These are phyloP conservation scores for Hemiprocne comata DNA, from an alignment of 2,113 vertebrate genomes.

Conservation along the genomic window DNA sequence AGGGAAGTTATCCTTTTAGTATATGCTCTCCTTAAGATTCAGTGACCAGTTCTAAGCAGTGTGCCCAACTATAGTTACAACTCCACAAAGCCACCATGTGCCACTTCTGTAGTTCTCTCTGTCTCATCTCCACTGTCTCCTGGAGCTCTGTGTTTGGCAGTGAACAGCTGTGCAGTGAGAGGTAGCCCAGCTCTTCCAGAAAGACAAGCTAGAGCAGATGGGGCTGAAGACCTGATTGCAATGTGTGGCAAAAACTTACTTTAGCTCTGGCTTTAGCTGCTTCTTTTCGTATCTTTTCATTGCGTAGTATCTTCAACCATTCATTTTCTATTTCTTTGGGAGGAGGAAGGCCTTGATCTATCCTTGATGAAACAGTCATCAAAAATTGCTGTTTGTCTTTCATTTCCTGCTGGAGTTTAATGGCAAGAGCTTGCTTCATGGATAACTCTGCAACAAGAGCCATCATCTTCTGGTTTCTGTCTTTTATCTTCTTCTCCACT, in stretches of 20 bases:
- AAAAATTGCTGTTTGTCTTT: slow-evolving; percentile 83
- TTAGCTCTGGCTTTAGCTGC: slow-evolving; percentile 74
- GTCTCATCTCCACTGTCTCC: background rate
- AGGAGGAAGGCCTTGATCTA: slow-evolving; percentile 84
- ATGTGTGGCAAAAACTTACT: slow-evolving; percentile 60
- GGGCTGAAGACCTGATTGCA: background rate
- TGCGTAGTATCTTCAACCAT: slow-evolving; percentile 76
- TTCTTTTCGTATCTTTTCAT: slow-evolving; percentile 74
- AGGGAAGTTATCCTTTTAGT: background rate
- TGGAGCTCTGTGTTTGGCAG: background rate
- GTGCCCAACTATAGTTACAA: background rate
- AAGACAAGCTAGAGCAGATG: background rate
- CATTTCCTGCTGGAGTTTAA: slow-evolving; percentile 86
- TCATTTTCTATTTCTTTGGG: slow-evolving; percentile 80
- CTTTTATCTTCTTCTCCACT: slow-evolving; percentile 78
- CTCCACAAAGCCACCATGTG: background rate
- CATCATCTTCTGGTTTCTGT: slow-evolving; percentile 80
- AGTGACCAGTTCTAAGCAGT: rapidly evolving
- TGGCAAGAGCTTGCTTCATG: slow-evolving; percentile 82
- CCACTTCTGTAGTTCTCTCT: background rate
- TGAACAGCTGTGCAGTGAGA: background rate
- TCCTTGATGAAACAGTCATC: slow-evolving; percentile 75
- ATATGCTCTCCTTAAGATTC: background rate
- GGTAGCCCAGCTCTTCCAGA: background rate
- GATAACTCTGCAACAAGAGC: slow-evolving; percentile 86